phyloP scores from a whole-genome alignment of 2,797 vertebrate genomes.

The Hoplostethus mediterraneus region DNA sequence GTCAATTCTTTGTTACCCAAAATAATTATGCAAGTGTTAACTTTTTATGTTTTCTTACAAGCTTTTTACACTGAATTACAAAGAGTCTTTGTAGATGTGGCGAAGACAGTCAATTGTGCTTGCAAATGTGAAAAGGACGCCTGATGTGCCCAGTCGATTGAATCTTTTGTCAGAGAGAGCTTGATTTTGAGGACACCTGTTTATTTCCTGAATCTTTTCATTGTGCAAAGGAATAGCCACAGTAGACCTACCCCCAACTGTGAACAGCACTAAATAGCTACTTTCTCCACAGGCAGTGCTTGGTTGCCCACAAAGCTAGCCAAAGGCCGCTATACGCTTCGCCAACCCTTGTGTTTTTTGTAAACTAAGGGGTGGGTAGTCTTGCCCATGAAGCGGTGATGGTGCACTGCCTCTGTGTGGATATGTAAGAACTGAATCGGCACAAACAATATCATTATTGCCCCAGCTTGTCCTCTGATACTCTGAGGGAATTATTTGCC shows the following conservation, averaged over 20 bases:
- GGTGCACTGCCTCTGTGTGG: slow-evolving; percentile 55
- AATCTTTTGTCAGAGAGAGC: slow-evolving; percentile 65
- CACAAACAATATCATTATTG: slow-evolving; percentile 56
- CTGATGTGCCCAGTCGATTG: slow-evolving; percentile 69
- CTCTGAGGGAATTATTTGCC: slow-evolving; percentile 30
- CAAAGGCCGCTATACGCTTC: slow-evolving; percentile 72
- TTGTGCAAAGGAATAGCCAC: slow-evolving; percentile 65
- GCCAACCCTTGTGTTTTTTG: slow-evolving; percentile 51
- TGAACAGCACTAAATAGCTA: slow-evolving; percentile 79
- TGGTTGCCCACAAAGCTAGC: slow-evolving; percentile 64
- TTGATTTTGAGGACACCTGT: slow-evolving; percentile 57
- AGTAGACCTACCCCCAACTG: slow-evolving; percentile 77
- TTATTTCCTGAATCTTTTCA: slow-evolving; percentile 59
- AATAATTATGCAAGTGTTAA: slow-evolving; percentile 85
- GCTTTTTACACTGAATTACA: slow-evolving; percentile 82
- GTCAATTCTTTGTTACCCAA: slow-evolving; percentile 70
- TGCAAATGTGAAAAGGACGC: slow-evolving; percentile 81
- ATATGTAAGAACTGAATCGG: slow-evolving; percentile 55
- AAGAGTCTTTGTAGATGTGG: slow-evolving; percentile 73
- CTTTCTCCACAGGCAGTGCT: slow-evolving; percentile 71
- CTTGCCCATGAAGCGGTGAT: slow-evolving; percentile 51
- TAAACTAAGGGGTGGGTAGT: slow-evolving; percentile 41
- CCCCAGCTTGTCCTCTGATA: slow-evolving; percentile 44
- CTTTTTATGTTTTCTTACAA: slow-evolving; percentile 79
- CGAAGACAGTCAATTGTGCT: slow-evolving; percentile 64